Base-by-base conservation (phyloP, 64 coral and sea anemone genomes). In the Montipora foliosa region DNA sequence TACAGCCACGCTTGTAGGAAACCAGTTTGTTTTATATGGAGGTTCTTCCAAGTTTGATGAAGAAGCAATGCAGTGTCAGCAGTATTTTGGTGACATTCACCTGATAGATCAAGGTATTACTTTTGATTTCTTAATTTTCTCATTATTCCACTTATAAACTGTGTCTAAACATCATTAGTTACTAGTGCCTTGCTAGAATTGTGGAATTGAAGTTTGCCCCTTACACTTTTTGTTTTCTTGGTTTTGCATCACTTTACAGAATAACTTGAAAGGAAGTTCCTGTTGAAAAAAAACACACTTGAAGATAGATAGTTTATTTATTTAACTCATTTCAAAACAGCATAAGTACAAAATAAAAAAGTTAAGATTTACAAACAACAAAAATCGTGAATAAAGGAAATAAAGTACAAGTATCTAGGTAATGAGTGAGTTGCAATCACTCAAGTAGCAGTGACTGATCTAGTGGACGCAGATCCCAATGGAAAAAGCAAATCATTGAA, bases 41-140 rank as follows among this genome's bases (percentile, higher is more conserved):
- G 95, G 95, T 21, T 96, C 95, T 8, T 96, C 95, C 19, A 80
- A 96, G 45, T 96, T 96, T 96, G 91, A 96, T 79, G 45, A 55
- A 37, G 85, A 92, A 83, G 90, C 91, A 68, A 93, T 96, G 95
- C 95, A 96, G 48, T 93, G 91, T 44, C 95, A 96, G 80, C 78
- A 90, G 51, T 96, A 93, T 75, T 52, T 93, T 77, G 77, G 83
- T 22, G 95, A 96, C 12, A 44, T 77, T 20, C 50, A 84, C 75
- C 68, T 90, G 49, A 74, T 96, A 47, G 79, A 48, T 47, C 78
- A 87, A 96, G 95, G 95, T 93, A 74, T 7, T 7, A 17, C 11
- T 45, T 76, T 13, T 59, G 46, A 45, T 67, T 8, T 14, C 20
- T 66, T 17, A 4, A 17, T 17, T 67, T 67, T 13, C 8, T 8